Conservation (phyloP, 1,140 invertebrate genomes). For the Caenorhabditis latens region DNA sequence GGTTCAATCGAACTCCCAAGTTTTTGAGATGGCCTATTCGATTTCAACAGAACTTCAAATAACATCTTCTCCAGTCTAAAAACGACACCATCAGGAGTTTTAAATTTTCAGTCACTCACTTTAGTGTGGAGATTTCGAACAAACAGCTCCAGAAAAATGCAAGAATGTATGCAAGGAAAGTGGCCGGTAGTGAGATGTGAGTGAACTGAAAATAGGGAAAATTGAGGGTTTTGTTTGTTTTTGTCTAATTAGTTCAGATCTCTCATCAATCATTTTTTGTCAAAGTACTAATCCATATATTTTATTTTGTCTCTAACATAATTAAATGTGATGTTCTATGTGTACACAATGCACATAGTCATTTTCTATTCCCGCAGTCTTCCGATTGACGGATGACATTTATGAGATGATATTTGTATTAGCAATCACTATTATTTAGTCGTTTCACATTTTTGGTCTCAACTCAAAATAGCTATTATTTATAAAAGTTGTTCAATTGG, state of each 20-base stretch:
- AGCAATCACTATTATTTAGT: no score
- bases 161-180: conserved; percentile 42
- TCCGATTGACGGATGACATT: no score
- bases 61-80: conserved; percentile 13
- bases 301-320: no score
- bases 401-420: no score
- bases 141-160: conserved; percentile 61
- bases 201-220: conserved; percentile 36
- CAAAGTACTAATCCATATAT: no score
- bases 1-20: neutral
- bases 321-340: no score
- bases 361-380: no score
- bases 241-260: conserved; percentile 5
- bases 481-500: no score
- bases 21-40: neutral
- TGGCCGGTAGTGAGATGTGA: conserved; percentile 21
- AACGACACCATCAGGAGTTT: neutral
- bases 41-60: neutral
- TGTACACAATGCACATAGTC: no score
- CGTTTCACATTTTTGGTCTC: no score
- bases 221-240: neutral
- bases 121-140: conserved; percentile 50
- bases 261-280: no score
- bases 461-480: no score
- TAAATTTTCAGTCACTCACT: neutral